Evolutionary conservation across 2,888 invertebrate species (phyloP).

Genomic region (Loripinus fragilis): DNA sequence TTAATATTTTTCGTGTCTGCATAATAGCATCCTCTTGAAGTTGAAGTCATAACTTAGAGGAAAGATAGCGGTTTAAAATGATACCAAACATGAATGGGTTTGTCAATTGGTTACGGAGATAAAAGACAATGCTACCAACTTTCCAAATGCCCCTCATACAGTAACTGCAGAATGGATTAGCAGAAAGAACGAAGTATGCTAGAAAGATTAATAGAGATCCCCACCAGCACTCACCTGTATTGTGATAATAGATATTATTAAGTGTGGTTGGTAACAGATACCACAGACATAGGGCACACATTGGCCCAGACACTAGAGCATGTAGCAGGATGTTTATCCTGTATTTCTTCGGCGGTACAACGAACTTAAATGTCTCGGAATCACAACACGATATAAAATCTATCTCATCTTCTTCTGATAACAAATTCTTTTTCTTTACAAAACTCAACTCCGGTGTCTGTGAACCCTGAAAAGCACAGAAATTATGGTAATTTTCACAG

Average conservation of each 20-base stretch:
- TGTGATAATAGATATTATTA: conserved; percentile 72
- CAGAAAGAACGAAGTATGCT: too few relatives aligned
- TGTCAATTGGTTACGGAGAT: too few relatives aligned
- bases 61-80: too few relatives aligned
- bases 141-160: too few relatives aligned
- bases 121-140: too few relatives aligned
- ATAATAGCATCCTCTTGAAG: too few relatives aligned
- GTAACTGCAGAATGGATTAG: too few relatives aligned
- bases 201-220: too few relatives aligned
- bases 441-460: conserved; percentile 40
- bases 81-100: too few relatives aligned
- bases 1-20: too few relatives aligned
- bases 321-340: conserved; percentile 77
- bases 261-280: conserved; percentile 77
- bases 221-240: conserved; percentile 69
- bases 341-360: conserved; percentile 78
- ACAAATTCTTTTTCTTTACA: conserved; percentile 72
- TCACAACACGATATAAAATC: conserved; percentile 80
- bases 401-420: conserved; percentile 79
- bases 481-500: too few relatives aligned
- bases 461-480: conserved; percentile 39
- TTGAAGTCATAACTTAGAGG: too few relatives aligned
- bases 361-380: conserved; percentile 79
- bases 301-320: conserved; percentile 72
- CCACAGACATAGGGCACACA: conserved; percentile 76